phyloP scores from a whole-genome alignment of 2,888 invertebrate genomes.

The Allophyes oxyacanthae region DNA sequence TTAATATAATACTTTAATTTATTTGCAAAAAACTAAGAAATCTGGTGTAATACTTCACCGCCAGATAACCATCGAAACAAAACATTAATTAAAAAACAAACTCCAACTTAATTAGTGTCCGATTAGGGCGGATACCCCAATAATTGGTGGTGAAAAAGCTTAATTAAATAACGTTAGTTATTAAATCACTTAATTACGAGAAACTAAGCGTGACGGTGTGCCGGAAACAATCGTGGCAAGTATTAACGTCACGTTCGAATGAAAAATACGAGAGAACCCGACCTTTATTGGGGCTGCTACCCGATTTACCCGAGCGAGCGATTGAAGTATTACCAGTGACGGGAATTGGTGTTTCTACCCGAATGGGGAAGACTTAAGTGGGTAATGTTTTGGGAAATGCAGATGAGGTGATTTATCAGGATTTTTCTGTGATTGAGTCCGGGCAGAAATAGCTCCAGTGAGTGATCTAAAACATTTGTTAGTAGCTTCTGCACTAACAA shows the following conservation, averaged over 20 bases:
- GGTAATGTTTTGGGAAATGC: constrained; percentile 23
- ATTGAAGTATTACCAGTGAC: constrained; percentile 38
- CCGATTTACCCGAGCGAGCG: constrained; percentile 21
- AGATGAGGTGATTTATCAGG: constrained; percentile 27
- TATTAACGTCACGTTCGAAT: constrained; percentile 51
- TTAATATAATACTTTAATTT: no score
- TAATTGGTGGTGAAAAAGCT: constrained; percentile 22
- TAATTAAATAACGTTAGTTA: constrained; percentile 47
- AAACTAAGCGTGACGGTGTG: constrained; percentile 29
- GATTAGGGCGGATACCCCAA: constrained; percentile 12
- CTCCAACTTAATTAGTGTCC: constrained; percentile 1
- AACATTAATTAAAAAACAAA: constrained; percentile 3
- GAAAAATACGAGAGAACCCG: constrained; percentile 46
- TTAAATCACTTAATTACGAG: constrained; percentile 43
- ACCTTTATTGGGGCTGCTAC: constrained; percentile 41
- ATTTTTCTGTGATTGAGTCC: constrained; percentile 22
- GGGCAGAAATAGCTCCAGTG: neutral
- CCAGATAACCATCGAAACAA: neutral
- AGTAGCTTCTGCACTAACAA: neutral
- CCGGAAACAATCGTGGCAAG: constrained; percentile 28
- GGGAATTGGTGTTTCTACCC: constrained; percentile 42
- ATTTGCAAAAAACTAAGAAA: no score
- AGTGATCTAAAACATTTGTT: neutral
- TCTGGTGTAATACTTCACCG: neutral
- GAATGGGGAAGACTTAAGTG: constrained; percentile 18